phyloP scores from a whole-genome alignment of 2,888 invertebrate species.

The Drosophila antonietae region DNA sequence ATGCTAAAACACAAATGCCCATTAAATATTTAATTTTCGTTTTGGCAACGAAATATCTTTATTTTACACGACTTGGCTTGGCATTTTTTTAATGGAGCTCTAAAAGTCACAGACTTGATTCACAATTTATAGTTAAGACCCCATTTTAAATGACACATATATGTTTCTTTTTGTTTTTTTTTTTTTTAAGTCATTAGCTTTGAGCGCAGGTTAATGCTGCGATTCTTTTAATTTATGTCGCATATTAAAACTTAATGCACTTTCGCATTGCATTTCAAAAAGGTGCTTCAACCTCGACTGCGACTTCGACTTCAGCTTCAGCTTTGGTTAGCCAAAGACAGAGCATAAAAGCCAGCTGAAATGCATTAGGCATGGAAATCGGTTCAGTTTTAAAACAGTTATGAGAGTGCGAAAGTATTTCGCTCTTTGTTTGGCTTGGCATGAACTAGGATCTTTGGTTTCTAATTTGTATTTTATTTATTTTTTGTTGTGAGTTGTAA shows the following conservation, averaged over 20 bases:
- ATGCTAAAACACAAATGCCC: not conserved
- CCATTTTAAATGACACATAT: constrained; percentile 1
- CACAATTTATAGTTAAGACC: constrained; percentile 19
- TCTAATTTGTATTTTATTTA: not conserved
- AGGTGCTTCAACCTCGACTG: not conserved
- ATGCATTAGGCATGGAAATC: not conserved
- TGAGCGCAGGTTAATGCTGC: constrained; percentile 1
- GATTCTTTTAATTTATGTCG: constrained; percentile 21
- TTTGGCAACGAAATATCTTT: not conserved
- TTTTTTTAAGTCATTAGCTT: constrained; percentile 17
- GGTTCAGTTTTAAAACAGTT: constrained; percentile 1
- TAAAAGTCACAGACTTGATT: constrained; percentile 28
- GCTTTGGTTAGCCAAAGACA: no score
- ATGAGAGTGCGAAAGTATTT: not conserved
- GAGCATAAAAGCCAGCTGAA: not conserved
- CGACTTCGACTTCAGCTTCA: not conserved
- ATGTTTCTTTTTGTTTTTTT: not conserved
- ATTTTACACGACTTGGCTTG: no score
- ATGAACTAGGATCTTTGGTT: not conserved
- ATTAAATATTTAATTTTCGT: not conserved
- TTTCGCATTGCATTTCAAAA: constrained; percentile 5
- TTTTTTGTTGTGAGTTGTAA: not conserved
- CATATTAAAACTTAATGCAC: constrained; percentile 16
- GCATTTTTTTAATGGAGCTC: constrained; percentile 31
- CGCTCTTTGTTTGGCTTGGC: not conserved